A percentile compares a stretch with the other conserved stretches of the same genome.
Conservation (phyloP, 2,797 vertebrate genomes). For the Pseudochromis fuscus region DNA sequence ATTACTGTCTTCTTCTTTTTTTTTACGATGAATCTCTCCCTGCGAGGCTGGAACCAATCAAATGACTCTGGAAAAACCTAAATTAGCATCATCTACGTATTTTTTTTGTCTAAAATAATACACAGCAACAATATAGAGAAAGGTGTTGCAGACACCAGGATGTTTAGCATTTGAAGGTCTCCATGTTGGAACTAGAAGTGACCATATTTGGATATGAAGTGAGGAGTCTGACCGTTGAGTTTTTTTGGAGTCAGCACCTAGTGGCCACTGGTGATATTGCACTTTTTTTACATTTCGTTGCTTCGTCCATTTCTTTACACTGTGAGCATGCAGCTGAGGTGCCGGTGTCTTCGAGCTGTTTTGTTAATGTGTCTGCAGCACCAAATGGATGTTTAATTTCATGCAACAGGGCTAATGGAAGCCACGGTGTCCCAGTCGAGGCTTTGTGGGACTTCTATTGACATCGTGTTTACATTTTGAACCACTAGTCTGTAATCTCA, state of each 20-base stretch:
- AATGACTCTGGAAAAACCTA: background rate
- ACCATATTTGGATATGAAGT: too few relatives aligned
- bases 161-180: too few relatives aligned
- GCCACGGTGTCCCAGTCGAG: conserved; percentile 52
- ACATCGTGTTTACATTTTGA: conserved; percentile 78
- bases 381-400: conserved; percentile 73
- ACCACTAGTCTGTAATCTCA: conserved; percentile 76
- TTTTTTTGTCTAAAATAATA: background rate
- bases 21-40: conserved; percentile 27
- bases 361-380: conserved; percentile 21
- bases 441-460: conserved; percentile 59
- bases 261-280: too few relatives aligned
- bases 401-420: conserved; percentile 78
- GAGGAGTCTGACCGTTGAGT: too few relatives aligned
- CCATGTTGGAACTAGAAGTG: too few relatives aligned
- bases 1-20: conserved; percentile 21
- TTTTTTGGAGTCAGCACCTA: too few relatives aligned
- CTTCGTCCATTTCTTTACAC: too few relatives aligned
- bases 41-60: background rate
- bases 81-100: background rate
- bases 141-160: background rate
- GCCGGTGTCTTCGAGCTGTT: conserved; percentile 24
- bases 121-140: background rate
- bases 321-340: conserved; percentile 6
- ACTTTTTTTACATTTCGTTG: too few relatives aligned